Base-by-base conservation (phyloP, 2,113 vertebrate genomes). In the Fregetta grallaria region DNA sequence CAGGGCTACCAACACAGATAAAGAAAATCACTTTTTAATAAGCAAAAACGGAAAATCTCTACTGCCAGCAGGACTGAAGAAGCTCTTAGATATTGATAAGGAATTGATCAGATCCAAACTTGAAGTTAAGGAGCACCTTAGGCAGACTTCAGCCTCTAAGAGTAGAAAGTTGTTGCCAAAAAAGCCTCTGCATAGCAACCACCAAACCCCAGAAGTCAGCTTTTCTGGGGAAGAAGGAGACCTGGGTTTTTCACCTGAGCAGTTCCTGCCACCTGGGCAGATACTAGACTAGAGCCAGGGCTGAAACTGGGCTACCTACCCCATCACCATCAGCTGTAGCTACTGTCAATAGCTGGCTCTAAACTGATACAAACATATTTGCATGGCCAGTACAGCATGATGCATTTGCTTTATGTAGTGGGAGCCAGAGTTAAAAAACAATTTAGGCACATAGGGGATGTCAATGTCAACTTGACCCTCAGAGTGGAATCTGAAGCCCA, bases 111-210 rank as follows among this genome's bases (percentile, higher is more conserved):
- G 56, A 53, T 85, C 23, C 61, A 85, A 23, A 71, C 14, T 61
- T 63, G 50, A 80, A 59, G 29, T 34, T 73, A 66, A 93, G 50
- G 49, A 73, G 20, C 7, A 52, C 2, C 3, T 59, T 61, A n/a
- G 59, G n/a, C 19, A 91, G 32, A 78, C 47, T 82, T 67, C 61
- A 83, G 19, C 19, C 34, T 59, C 42, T 42, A 16, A 53, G 36
- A 65, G 12, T 4, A 40, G 40, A 77, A 70, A 68, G 38, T 9
- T 44, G 10, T 63, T 81, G 25, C 55, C 50, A 44, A 68, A 53
- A 74, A 67, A 61, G 9, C 7, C 11, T 77, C 23, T 52, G 8
- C 15, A 11, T 5, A 59, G 44, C 0, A 0, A 12, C 25, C 10
- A 15, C 20, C 26, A 66, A 80, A 47, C 30, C 26, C 52, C 63